Evolutionary conservation across 2,113 vertebrate species (phyloP).

Genomic region (Sakesphorus luctuosus): DNA sequence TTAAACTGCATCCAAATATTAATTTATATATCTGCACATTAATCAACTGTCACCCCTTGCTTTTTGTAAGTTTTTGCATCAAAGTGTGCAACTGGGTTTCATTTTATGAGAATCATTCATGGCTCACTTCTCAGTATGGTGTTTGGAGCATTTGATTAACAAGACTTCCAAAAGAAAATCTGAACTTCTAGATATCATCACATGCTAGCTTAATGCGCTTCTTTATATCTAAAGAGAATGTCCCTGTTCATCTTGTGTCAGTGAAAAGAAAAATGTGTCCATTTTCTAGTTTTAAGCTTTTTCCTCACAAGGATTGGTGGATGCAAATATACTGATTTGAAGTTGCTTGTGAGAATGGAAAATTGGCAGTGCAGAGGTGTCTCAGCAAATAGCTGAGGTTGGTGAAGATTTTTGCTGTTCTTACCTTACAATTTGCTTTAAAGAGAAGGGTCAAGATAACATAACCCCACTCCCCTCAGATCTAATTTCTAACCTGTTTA

Average conservation of each 20-base stretch:
- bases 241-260: not conserved
- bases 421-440: not conserved
- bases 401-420: not conserved
- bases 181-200: not conserved
- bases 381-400: not conserved
- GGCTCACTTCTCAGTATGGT: not conserved
- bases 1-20: not conserved
- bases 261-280: not conserved
- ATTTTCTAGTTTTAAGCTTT: not conserved
- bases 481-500: not conserved
- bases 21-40: not conserved
- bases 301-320: not conserved
- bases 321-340: not conserved
- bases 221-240: not conserved
- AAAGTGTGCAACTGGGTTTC: not conserved
- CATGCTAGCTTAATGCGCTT: not conserved
- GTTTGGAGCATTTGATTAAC: not conserved
- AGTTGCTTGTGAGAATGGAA: not conserved
- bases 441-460: not conserved
- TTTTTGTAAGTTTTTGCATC: not conserved
- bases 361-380: not conserved
- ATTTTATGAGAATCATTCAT: not conserved
- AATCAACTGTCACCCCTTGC: not conserved
- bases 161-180: not conserved
- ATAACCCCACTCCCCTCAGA: rapidly evolving